Base-by-base conservation (phyloP, 2,113 vertebrate species). In the Xiphophorus maculatus region DNA sequence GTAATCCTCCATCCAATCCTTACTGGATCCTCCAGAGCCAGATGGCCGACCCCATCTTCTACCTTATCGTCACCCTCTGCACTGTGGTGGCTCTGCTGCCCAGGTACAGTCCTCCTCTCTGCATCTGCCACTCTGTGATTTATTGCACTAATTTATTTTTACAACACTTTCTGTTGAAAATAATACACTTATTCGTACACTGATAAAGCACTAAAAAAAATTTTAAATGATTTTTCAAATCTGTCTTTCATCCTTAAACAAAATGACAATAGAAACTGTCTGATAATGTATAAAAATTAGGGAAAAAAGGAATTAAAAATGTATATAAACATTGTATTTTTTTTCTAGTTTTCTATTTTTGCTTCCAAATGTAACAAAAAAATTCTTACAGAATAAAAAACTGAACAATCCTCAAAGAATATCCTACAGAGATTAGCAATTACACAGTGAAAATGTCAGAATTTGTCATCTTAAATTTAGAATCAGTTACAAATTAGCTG, bases 21-120 rank as follows among this genome's bases (percentile, higher is more conserved):
- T 96, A 98, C 88, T 96, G 96, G 96, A 93, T 95, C 44, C 95
- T 97, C 88, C 94, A 98, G 87, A 83, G 48, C 15, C 96, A 97
- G 92, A 93, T 99, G 82, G 91, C 93, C 1, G 95, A 97, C 7
- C 96, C 96, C 66, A 88, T 81, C 19, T 98, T 98, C 94, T 98
- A 97, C 84, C 90, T 98, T 0, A 64, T 97, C 71, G 97, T 96
- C 83, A 69, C 96, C 61, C 85, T 99, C 80, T 95, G 96, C 0
- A 96, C 96, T 0, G 88, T 94, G 29, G 76, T 91, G 3, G 97
- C 98, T 0, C 96, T 99, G 67, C 69, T 99, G 66, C 98, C 97
- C 77, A 98, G 97, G 97, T 99, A 93, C 74, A 13, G 0, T 78
- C 78, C 48, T 68, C 29, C 37, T 33, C 33, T 44, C 30, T 64